Evolutionary conservation across 2,888 invertebrate species (phyloP).

Genomic region (Rhopalosiphum nymphaeae): DNA sequence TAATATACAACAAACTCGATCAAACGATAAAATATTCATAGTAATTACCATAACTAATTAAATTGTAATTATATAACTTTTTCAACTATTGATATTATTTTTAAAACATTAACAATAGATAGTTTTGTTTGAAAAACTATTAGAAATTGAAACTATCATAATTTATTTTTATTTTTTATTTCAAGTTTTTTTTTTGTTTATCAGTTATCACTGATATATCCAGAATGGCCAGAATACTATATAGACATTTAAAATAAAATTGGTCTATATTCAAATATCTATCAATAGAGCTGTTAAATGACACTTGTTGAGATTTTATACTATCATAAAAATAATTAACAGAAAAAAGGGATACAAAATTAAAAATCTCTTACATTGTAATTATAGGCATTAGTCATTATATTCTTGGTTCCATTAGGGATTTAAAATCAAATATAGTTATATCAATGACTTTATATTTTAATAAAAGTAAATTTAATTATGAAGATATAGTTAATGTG

Average conservation of each 20-base stretch:
- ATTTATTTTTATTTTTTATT: background rate
- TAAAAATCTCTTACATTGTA: background rate
- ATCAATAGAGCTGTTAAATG: background rate
- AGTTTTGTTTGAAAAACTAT: background rate
- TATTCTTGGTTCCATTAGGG: background rate
- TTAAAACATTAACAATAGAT: background rate
- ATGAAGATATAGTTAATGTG: background rate
- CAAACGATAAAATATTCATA: background rate
- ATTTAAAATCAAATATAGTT: background rate
- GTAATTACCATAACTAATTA: background rate
- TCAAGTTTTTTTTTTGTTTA: background rate
- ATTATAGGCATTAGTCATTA: background rate
- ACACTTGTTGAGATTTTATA: background rate
- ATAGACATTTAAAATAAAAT: background rate
- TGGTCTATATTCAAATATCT: background rate
- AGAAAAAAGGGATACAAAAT: background rate
- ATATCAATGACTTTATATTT: background rate
- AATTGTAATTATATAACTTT: background rate
- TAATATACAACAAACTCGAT: background rate
- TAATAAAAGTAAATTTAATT: background rate
- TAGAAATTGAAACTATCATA: background rate
- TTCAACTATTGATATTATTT: background rate
- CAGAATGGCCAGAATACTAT: background rate
- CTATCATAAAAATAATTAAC: background rate
- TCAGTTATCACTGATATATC: background rate